Percentiles rank a stretch among this genome's conserved stretches.
Conservation (phyloP, 1,140 invertebrate genomes). For the Cryptotermes secundus region DNA sequence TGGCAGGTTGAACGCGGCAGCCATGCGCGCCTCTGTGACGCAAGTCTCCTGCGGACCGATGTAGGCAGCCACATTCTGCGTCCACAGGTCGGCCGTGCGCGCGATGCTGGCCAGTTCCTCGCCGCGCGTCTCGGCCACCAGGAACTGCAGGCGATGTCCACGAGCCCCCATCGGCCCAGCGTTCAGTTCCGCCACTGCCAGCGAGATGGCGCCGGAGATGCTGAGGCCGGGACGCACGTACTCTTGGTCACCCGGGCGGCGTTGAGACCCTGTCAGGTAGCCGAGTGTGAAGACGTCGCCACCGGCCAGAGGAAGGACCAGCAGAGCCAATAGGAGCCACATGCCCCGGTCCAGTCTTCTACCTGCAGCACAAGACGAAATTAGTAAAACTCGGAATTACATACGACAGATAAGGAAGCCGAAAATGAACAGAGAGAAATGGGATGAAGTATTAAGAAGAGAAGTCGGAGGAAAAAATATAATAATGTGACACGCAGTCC, state of each 20-base stretch:
- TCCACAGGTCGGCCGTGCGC: constrained; percentile 84
- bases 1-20: constrained; percentile 89
- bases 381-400: no score
- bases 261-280: constrained; percentile 64
- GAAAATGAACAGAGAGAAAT: no score
- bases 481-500: no score
- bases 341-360: background rate
- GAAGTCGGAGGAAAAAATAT: no score
- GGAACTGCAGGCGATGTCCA: constrained; percentile 74
- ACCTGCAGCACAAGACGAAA: no score
- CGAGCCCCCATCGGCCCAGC: constrained; percentile 33
- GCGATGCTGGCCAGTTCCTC: constrained; percentile 83
- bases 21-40: constrained; percentile 90
- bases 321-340: constrained; percentile 15
- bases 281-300: constrained; percentile 41
- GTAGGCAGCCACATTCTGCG: constrained; percentile 80
- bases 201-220: constrained; percentile 80
- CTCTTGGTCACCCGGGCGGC: constrained; percentile 69
- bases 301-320: constrained; percentile 16
- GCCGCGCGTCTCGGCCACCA: constrained; percentile 89
- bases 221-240: constrained; percentile 73
- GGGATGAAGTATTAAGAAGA: no score
- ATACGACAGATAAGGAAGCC: no score
- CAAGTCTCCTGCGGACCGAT: constrained; percentile 96
- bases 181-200: constrained; percentile 69